A percentile compares a stretch with the other conserved stretches of the same genome.
Conservation (phyloP, 2,888 invertebrate genomes). For the Volucella inanis region DNA sequence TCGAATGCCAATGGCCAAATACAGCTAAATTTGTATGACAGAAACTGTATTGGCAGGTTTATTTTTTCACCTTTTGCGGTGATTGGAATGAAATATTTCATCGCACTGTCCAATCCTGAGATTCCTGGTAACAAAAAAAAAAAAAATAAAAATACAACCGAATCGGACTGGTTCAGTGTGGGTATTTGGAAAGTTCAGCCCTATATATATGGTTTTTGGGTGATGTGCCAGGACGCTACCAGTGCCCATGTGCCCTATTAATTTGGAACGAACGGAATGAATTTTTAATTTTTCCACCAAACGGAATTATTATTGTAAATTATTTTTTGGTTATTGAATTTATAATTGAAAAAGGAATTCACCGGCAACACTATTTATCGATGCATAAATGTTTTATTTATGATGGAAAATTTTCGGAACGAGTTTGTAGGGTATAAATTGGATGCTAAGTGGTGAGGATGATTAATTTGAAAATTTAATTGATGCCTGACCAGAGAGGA, state of each 20-base stretch:
- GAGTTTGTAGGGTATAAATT: neutral
- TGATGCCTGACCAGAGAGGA: neutral
- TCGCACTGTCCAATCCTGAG: neutral
- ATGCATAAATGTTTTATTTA: constrained; percentile 64
- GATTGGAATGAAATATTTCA: constrained; percentile 33
- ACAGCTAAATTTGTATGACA: constrained; percentile 68
- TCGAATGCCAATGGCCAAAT: constrained; percentile 68
- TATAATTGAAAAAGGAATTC: constrained; percentile 60
- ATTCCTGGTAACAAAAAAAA: too few species aligned
- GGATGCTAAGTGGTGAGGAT: too few species aligned
- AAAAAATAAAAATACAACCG: too few species aligned
- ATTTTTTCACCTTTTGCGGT: constrained; percentile 41
- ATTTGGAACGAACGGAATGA: constrained; percentile 30
- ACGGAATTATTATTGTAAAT: constrained; percentile 55
- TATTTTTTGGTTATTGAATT: constrained; percentile 65
- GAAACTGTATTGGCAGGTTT: constrained; percentile 47
- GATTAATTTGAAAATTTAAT: constrained; percentile 19
- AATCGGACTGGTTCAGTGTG: neutral
- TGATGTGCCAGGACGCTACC: too few species aligned
- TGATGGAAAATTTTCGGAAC: constrained; percentile 15
- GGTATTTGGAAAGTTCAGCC: neutral
- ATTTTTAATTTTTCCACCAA: constrained; percentile 56
- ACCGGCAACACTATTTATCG: constrained; percentile 33
- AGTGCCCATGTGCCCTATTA: constrained; percentile 14
- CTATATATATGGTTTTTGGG: constrained; percentile 22